Conservation (phyloP, 1,140 invertebrate genomes). For the Plodia interpunctella region DNA sequence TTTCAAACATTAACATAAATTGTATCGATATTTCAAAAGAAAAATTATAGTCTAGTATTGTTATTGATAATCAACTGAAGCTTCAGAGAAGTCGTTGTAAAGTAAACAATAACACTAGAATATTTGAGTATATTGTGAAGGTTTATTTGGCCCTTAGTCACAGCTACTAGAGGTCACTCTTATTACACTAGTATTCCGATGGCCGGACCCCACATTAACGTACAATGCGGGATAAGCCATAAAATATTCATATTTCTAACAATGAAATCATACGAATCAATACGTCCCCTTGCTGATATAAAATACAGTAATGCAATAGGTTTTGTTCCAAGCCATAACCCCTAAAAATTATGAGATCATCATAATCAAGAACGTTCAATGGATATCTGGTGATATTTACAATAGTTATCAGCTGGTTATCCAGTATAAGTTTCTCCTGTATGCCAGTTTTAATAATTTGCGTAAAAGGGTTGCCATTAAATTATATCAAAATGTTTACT, state of each 20-base stretch:
- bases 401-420: background rate
- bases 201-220: slow-evolving; percentile 29
- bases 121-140: too few species aligned
- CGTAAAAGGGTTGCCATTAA: background rate
- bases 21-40: too few species aligned
- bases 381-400: background rate
- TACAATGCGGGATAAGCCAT: slow-evolving; percentile 49
- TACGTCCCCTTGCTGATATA: slow-evolving; percentile 20
- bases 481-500: background rate
- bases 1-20: too few species aligned
- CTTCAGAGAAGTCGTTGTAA: too few species aligned
- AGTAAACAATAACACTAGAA: too few species aligned
- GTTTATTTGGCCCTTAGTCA: background rate
- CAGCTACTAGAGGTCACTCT: background rate
- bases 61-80: too few species aligned
- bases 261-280: slow-evolving; percentile 46
- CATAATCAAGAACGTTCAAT: background rate
- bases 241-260: slow-evolving; percentile 63
- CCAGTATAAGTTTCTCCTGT: too few species aligned
- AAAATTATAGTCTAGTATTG: too few species aligned
- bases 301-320: slow-evolving; percentile 13
- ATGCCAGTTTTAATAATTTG: background rate
- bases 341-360: slow-evolving; percentile 4
- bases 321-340: slow-evolving; percentile 16
- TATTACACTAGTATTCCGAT: slow-evolving; percentile 18